These are phyloP conservation scores for Leptosomus discolor DNA, from an alignment of 2,113 vertebrate species.

Conservation along the genomic window DNA sequence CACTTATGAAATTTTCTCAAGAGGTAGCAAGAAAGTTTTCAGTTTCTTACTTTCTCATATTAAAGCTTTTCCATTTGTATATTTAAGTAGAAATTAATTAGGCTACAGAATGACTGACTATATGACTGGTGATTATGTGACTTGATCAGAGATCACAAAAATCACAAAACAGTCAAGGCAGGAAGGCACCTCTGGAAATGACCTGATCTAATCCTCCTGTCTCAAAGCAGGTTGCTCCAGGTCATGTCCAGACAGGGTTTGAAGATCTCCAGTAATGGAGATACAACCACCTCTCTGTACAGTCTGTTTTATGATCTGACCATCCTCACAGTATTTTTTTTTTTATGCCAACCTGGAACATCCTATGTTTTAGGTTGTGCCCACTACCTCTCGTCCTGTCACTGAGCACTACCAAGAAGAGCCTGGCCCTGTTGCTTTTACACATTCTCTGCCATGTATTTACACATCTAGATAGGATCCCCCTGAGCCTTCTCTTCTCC, in stretches of 20 bases:
- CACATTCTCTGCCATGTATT: neutral
- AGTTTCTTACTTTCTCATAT: neutral
- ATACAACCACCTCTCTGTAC: neutral
- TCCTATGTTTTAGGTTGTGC: neutral
- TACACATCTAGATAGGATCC: neutral
- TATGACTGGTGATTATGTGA: neutral
- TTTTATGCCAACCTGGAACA: neutral
- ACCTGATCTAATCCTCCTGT: neutral
- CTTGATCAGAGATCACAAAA: neutral
- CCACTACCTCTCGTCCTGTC: neutral
- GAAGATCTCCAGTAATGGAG: neutral
- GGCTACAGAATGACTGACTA: neutral
- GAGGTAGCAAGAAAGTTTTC: neutral
- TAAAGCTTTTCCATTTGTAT: neutral
- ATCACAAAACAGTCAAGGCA: neutral
- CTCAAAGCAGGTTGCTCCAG: neutral
- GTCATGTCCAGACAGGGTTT: neutral
- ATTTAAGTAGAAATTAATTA: neutral
- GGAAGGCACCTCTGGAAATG: neutral
- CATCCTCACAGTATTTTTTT: neutral
- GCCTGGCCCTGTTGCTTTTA: neutral
- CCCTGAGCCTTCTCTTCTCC: neutral
- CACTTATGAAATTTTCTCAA: neutral
- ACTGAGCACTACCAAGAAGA: neutral
- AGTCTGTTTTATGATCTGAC: neutral